Evolutionary conservation across 2,113 vertebrate genomes (phyloP), one percentile per base, ranked within the genome.

Genomic region (Oophaga pumilio): DNA sequence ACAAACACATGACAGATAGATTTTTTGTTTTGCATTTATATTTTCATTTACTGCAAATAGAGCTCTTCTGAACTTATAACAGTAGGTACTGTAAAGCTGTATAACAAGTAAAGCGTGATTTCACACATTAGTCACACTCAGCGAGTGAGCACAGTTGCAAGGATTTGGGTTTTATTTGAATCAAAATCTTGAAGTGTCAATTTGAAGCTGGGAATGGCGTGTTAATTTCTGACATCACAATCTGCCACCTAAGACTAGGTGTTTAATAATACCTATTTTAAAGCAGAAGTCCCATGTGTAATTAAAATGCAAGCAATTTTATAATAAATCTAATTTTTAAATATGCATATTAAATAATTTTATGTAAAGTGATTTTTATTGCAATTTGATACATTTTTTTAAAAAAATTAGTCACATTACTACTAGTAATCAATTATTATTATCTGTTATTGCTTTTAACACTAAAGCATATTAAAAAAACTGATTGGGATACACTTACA

Each of bases 191-290:
- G 60, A 86, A 79, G 85, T 86, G 85, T 86, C 69, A 86, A 86
- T 86, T 66, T 86, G 59, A 86, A 62, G 62, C 74, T 86, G 76
- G 76, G 62, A 79, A 86, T 69, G 76, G 50, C 17, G 85, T 85
- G 85, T 79, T 86, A 86, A 86, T 86, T 86, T 86, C 69, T 86
- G 59, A 64, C 85, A 77, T 86, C 76, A 86, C 84, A 14, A 62
- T 77, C 17, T 86, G 18, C 79, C 85, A 86, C 85, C 85, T 69
- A 33, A 79, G 74, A n/a, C 69, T 68, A 86, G 76, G 85, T 86
- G 85, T 86, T 86, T 86, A 86, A 86, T 57, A 86, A 79, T 79
- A 52, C 17, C 68, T 86, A 69, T 86, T 86, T 86, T 86, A 86
- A 78, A 76, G 15, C 18, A 74, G 53, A 85, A 52, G 59, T 85